Evolutionary conservation across 2,113 vertebrate genomes (phyloP), one percentile per base, ranked within the genome.

Genomic region (Orthonyx spaldingii): DNA sequence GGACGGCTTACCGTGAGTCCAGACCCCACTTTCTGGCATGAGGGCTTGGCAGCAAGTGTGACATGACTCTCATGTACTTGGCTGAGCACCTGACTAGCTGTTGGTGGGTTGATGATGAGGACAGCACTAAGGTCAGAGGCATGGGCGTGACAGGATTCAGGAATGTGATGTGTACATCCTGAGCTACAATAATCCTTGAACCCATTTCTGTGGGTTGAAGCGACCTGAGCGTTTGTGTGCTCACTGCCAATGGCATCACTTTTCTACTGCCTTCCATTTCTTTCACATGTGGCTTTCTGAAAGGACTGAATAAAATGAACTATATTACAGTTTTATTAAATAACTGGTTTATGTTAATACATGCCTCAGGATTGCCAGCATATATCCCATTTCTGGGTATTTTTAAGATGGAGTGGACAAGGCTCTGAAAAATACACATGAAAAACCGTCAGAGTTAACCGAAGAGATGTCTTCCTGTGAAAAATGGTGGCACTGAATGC

Each of bases 1-100:
- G 52, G 41, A 33, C n/a, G 39, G 1, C 13, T 22, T 30, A 16
- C 2, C 0, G 6, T 0, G 0, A 33, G 26, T 33, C 13, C 11
- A 6, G 24, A 27, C 14, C 4, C 32, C 0, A 1, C 16, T 74
- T 83, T 66, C 59, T 74, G 83, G 46, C 50, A 39, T 0, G 2
- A 86, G 56, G 52, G 12, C 56, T 84, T 2, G 1, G 52, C 53
- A 84, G 46, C 47, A 57, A 68, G 60, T 11, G 55, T 37, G 68
- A n/a, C 24, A 46, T 35, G n/a, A 13, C 42, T 37, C 59, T 21
- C 30, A 10, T 2, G 19, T 24, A 7, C 76, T 64, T 92, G 68
- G 52, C 77, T 60, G 63, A 92, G 72, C 44, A 57, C 22, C 41
- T 56, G 8, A n/a, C 14, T 13, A 72, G 66, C 57, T 87, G 30